Percentiles rank a stretch among this genome's conserved stretches.
phyloP scores from a whole-genome alignment of 1,140 invertebrate genomes.

The Heliconius melpomene region DNA sequence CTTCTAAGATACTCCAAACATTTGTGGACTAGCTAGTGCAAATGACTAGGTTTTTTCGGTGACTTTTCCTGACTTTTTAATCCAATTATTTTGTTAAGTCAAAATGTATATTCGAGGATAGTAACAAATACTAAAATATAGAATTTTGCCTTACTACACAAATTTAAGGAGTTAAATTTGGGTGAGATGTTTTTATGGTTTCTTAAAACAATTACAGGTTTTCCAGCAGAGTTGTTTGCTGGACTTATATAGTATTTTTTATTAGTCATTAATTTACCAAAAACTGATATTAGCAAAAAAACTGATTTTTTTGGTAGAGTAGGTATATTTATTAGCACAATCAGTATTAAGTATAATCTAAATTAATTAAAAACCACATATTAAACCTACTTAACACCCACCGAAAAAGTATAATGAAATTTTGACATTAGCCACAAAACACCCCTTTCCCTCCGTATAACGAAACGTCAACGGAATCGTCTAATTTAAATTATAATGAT shows the following conservation, averaged over 20 bases:
- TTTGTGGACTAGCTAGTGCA: not conserved
- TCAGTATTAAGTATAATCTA: not conserved
- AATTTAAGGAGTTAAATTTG: not conserved
- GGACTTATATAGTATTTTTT: no score
- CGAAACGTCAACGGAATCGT: not conserved
- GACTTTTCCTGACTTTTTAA: not conserved
- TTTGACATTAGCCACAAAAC: not conserved
- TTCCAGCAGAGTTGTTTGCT: no score
- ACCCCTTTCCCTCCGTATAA: not conserved
- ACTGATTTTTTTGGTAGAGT: no score
- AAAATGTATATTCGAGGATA: not conserved
- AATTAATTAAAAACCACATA: not conserved
- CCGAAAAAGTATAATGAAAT: not conserved
- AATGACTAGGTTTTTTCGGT: not conserved
- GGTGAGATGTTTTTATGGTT: no score
- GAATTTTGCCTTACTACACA: no score
- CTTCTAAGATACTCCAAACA: slow-evolving; percentile 1
- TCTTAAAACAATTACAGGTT: no score
- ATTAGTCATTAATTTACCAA: no score
- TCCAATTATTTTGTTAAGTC: not conserved
- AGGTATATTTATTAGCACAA: no score
- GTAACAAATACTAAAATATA: no score
- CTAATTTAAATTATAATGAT: slow-evolving; percentile 9
- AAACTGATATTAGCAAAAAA: no score
- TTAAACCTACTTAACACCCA: not conserved